Percentiles rank a stretch among this genome's conserved stretches.
These are phyloP conservation scores for Dermatemys mawii DNA, from an alignment of 2,113 vertebrate species.

Conservation along the genomic window DNA sequence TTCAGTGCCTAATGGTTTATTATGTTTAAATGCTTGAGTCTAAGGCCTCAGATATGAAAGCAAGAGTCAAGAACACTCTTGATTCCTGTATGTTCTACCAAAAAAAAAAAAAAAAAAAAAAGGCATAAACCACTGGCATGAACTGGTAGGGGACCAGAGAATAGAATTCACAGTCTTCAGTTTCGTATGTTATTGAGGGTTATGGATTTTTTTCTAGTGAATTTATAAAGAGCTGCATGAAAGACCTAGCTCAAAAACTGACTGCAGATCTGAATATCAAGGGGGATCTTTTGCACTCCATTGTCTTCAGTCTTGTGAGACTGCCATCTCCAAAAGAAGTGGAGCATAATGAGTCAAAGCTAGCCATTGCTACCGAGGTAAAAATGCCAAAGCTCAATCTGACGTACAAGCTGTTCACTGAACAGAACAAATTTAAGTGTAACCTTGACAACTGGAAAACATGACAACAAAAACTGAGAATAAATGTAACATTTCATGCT, in stretches of 20 bases:
- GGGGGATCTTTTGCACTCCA: background rate
- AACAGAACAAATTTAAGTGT: background rate
- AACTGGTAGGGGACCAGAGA: background rate
- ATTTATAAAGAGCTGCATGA: background rate
- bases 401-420: background rate
- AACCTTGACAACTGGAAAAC: background rate
- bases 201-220: background rate
- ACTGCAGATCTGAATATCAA: background rate
- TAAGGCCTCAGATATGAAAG: background rate
- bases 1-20: background rate
- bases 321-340: background rate
- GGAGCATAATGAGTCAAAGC: background rate
- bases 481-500: background rate
- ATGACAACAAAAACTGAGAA: background rate
- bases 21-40: background rate
- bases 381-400: background rate
- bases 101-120: background rate
- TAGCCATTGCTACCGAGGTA: rapidly evolving
- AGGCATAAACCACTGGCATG: background rate
- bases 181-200: background rate
- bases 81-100: background rate
- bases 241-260: background rate
- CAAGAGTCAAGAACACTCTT: background rate
- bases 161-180: background rate
- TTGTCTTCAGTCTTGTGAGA: background rate